Conservation (phyloP, 1,140 invertebrate genomes). For the Drosophila mauritiana region DNA sequence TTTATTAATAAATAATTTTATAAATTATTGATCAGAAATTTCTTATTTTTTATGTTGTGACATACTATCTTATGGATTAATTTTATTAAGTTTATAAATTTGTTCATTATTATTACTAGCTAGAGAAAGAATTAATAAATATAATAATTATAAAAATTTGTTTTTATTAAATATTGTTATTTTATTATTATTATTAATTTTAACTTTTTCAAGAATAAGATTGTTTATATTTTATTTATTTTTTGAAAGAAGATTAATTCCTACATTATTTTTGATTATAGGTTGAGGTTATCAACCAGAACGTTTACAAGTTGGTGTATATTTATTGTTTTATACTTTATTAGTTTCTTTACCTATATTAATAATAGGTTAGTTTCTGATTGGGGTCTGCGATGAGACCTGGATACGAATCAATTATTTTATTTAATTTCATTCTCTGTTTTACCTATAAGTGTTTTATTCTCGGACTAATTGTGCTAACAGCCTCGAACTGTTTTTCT, state of each 20-base stretch:
- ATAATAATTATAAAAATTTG: conserved; percentile 69
- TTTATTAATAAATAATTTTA: conserved; percentile 84
- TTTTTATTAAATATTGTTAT: conserved; percentile 86
- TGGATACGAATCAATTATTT: too few relatives aligned
- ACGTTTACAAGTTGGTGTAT: conserved; percentile 86
- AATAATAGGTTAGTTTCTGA: too few relatives aligned
- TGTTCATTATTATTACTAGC: too few relatives aligned
- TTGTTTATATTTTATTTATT: conserved; percentile 86
- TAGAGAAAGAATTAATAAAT: too few relatives aligned
- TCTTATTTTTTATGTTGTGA: too few relatives aligned
- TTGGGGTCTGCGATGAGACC: too few relatives aligned
- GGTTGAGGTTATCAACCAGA: conserved; percentile 88
- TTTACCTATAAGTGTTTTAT: too few relatives aligned
- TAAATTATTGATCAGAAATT: conserved; percentile 63
- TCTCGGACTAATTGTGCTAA: too few relatives aligned
- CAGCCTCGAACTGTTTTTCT: too few relatives aligned
- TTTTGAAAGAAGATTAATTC: not conserved
- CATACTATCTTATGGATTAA: too few relatives aligned
- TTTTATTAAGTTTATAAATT: too few relatives aligned
- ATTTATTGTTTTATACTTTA: conserved; percentile 88
- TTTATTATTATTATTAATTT: conserved; percentile 86
- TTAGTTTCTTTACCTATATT: conserved; percentile 87
- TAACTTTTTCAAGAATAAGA: conserved; percentile 86
- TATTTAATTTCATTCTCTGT: too few relatives aligned
- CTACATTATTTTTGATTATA: conserved; percentile 83